Percentiles rank a stretch among this genome's conserved stretches.
Evolutionary conservation across 1,140 invertebrate genomes (phyloP).

Genomic region (Sycobia sp.): DNA sequence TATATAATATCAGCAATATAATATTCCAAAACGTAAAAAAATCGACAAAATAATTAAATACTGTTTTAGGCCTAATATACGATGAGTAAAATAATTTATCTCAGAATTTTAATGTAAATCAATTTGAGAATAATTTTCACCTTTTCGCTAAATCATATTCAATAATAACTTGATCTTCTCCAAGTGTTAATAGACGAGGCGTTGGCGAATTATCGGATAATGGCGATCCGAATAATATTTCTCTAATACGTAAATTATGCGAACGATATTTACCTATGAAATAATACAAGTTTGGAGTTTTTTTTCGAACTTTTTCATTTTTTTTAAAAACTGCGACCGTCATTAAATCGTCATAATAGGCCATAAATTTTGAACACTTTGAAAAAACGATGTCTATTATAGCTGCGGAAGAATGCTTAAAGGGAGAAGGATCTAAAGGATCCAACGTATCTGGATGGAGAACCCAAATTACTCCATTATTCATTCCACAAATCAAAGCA

Average conservation of each 20-base stretch:
- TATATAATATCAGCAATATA: no score
- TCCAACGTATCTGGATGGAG: conserved; percentile 62
- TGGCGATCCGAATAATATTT: conserved; percentile 59
- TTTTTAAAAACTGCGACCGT: conserved; percentile 60
- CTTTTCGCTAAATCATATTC: no score
- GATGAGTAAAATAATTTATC: no score
- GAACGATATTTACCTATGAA: conserved; percentile 66
- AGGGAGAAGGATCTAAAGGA: conserved; percentile 56
- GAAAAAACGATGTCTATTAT: conserved; percentile 63
- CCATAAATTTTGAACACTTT: conserved; percentile 60
- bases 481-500: conserved; percentile 56
- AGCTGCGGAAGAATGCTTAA: conserved; percentile 53
- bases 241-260: conserved; percentile 63
- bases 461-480: conserved; percentile 64
- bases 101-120: no score
- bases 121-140: no score
- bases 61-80: no score
- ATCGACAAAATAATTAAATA: no score
- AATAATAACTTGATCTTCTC: conserved; percentile 67
- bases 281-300: conserved; percentile 47
- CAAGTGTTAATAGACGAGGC: conserved; percentile 65
- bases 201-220: conserved; percentile 39
- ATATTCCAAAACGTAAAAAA: no score
- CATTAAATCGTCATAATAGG: conserved; percentile 62
- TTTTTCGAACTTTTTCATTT: neutral